A percentile compares a stretch with the other conserved stretches of the same genome.
Evolutionary conservation across 2,797 vertebrate species (phyloP).

Genomic region (Coregonus sp.): DNA sequence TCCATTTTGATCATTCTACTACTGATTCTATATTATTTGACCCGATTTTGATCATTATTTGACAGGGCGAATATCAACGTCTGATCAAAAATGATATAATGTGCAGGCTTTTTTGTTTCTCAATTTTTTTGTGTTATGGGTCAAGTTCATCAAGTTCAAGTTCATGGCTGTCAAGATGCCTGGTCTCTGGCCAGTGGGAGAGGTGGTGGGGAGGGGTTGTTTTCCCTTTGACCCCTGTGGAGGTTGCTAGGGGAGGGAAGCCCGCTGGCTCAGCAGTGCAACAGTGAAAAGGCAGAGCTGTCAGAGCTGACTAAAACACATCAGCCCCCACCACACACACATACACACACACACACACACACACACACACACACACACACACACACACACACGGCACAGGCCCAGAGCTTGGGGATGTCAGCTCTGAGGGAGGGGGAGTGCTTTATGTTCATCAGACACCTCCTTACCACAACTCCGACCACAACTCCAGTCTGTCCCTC

Average conservation of each 20-base stretch:
- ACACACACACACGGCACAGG: conserved; percentile 75
- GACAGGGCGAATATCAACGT: no score
- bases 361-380: conserved; percentile 38
- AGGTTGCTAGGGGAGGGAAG: conserved; percentile 92
- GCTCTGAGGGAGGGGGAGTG: conserved; percentile 52
- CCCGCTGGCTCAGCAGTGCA: conserved; percentile 86
- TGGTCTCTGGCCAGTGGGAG: conserved; percentile 50
- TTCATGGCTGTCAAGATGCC: conserved; percentile 58
- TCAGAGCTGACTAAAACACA: conserved; percentile 91
- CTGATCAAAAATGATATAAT: no score
- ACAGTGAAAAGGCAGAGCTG: conserved; percentile 89
- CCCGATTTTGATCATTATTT: no score
- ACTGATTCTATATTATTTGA: no score
- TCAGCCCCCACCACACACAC: conserved; percentile 62
- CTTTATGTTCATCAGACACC: conserved; percentile 63
- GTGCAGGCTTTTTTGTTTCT: background rate
- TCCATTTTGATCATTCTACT: background rate
- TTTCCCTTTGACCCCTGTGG: conserved; percentile 76
- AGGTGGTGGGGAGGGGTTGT: conserved; percentile 38
- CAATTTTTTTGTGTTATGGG: background rate
- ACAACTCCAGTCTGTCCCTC: conserved; percentile 12
- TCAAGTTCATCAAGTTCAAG: conserved; percentile 73
- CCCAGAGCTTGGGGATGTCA: conserved; percentile 90
- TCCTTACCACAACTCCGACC: background rate
- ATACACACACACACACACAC: conserved; percentile 46